These are phyloP conservation scores for Petrolisthes manimaculis DNA, from an alignment of 2,888 invertebrate genomes.

Conservation along the genomic window DNA sequence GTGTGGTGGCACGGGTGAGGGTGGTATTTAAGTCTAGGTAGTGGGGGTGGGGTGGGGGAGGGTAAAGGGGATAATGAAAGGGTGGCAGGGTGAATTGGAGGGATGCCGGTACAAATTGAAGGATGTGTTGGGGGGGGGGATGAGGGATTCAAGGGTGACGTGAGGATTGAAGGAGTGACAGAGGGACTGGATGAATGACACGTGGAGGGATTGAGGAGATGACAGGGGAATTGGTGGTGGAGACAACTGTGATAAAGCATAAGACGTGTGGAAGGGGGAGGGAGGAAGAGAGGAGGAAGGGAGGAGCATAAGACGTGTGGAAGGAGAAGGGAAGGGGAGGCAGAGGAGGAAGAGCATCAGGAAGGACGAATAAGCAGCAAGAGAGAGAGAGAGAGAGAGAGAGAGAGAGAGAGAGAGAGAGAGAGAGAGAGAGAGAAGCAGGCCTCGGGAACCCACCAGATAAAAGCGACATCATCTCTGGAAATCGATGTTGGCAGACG, in stretches of 20 bases:
- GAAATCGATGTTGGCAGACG: constrained; percentile 16
- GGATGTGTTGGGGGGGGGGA: neutral
- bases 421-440: neutral
- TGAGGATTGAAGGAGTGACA: neutral
- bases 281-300: neutral
- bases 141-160: neutral
- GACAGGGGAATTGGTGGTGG: neutral
- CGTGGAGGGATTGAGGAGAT: neutral
- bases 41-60: neutral
- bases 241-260: neutral
- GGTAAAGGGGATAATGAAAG: neutral
- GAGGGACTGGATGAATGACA: neutral
- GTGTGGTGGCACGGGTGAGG: no score
- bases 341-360: neutral
- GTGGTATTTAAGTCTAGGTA: neutral
- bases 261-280: neutral
- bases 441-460: neutral
- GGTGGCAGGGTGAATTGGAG: neutral
- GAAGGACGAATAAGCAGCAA: neutral
- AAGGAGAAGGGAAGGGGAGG: neutral
- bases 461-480: constrained; percentile 18
- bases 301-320: neutral
- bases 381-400: no score
- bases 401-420: no score
- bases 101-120: neutral